Conservation (phyloP, 1,140 invertebrate genomes). For the Matsumurasca onukii region DNA sequence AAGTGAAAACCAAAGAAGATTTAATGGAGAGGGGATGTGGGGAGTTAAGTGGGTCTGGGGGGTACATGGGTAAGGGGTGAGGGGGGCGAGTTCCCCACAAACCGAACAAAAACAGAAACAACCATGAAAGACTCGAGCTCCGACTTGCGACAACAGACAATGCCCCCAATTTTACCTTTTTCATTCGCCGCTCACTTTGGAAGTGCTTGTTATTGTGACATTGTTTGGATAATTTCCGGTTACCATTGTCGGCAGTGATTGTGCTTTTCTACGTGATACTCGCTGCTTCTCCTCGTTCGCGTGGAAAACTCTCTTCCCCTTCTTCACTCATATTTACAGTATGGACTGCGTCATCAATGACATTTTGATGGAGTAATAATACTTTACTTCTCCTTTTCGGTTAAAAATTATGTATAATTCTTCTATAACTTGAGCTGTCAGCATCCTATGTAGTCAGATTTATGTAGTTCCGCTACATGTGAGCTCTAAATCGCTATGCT, state of each 20-base stretch:
- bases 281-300: too few species aligned
- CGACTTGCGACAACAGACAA: slow-evolving; percentile 13
- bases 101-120: slow-evolving; percentile 15
- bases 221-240: slow-evolving; percentile 18
- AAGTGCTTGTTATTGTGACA: slow-evolving; percentile 16
- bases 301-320: too few species aligned
- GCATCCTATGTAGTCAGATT: too few species aligned
- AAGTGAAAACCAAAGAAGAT: slow-evolving; percentile 11
- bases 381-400: too few species aligned
- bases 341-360: too few species aligned
- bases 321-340: too few species aligned
- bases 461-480: too few species aligned
- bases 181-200: slow-evolving; percentile 7
- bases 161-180: slow-evolving; percentile 14
- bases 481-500: too few species aligned
- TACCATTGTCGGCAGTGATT: slow-evolving; percentile 9
- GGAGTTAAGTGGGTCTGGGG: background rate
- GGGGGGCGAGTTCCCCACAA: slow-evolving; percentile 8
- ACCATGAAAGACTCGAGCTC: background rate
- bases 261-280: too few species aligned
- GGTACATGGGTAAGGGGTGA: background rate
- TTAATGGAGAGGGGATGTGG: slow-evolving; percentile 1
- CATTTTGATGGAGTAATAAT: too few species aligned
- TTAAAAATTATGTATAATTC: too few species aligned
- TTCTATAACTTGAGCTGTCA: too few species aligned